Conservation (phyloP, 23 tunicate genomes). For the Ascidia mentula region DNA sequence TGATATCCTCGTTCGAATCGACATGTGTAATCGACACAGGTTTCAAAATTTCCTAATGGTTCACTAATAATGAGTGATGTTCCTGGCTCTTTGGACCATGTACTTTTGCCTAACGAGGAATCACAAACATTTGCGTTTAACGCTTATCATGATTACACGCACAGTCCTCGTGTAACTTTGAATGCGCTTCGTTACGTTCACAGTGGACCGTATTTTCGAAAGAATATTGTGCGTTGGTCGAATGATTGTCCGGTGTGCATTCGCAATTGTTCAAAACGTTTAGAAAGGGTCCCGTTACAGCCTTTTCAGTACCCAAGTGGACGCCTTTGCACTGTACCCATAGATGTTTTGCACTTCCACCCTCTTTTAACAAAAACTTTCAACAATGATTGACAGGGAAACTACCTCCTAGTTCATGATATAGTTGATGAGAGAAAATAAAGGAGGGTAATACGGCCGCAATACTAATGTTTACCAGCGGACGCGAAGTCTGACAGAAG, state of each 20-base stretch:
- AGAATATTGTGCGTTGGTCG: neutral
- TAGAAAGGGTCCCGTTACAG: neutral
- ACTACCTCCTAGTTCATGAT: no score
- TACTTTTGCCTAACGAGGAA: neutral
- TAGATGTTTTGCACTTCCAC: neutral
- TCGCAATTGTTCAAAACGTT: neutral
- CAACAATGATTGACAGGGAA: no score
- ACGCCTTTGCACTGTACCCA: neutral
- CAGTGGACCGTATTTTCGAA: neutral
- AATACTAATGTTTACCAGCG: no score
- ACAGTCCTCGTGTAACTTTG: neutral
- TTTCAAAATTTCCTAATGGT: neutral
- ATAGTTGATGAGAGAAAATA: no score
- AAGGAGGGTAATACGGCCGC: no score
- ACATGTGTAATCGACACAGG: neutral
- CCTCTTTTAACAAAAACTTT: neutral
- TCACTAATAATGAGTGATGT: neutral
- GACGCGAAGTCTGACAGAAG: no score
- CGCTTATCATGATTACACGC: neutral
- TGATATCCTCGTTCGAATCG: neutral
- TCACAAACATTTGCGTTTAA: neutral
- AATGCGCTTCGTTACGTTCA: neutral
- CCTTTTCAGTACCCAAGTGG: neutral
- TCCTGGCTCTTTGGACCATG: neutral
- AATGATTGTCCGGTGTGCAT: neutral